phyloP scores from a whole-genome alignment of 2,113 vertebrate genomes.

The Lepus europaeus region DNA sequence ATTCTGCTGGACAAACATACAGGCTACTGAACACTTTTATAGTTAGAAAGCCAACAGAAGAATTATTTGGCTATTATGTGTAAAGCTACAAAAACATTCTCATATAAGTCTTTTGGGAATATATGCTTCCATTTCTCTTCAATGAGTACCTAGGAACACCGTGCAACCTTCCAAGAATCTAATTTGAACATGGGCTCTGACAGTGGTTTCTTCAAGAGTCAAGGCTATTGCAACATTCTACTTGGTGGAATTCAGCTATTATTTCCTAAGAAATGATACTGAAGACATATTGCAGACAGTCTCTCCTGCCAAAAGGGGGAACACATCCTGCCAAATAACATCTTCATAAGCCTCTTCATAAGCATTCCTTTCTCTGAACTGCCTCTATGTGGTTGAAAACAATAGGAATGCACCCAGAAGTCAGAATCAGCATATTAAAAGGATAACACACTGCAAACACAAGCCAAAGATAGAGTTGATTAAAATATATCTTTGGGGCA shows the following conservation, averaged over 20 bases:
- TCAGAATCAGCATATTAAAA: not conserved
- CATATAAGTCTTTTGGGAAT: not conserved
- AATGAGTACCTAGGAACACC: not conserved
- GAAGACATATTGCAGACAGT: not conserved
- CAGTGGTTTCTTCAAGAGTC: not conserved
- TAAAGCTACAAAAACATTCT: not conserved
- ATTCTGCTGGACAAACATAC: not conserved
- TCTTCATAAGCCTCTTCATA: not conserved
- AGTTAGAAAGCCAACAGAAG: not conserved
- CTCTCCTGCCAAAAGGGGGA: not conserved
- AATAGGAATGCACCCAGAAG: not conserved
- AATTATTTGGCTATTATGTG: not conserved
- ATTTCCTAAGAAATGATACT: not conserved
- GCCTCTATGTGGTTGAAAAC: not conserved
- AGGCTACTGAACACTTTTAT: not conserved
- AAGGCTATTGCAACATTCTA: not conserved
- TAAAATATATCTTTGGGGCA: not conserved
- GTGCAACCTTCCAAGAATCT: not conserved
- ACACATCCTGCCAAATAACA: not conserved
- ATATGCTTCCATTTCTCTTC: slow-evolving; percentile 21
- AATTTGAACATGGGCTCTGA: not conserved
- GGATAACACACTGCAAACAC: not conserved
- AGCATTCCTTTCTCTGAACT: not conserved
- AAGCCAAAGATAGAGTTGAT: not conserved
- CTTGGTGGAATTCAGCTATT: not conserved